Percentiles rank a stretch among this genome's conserved stretches.
phyloP scores from a whole-genome alignment of 2,113 vertebrate species.

The Vulpes vulpes region DNA sequence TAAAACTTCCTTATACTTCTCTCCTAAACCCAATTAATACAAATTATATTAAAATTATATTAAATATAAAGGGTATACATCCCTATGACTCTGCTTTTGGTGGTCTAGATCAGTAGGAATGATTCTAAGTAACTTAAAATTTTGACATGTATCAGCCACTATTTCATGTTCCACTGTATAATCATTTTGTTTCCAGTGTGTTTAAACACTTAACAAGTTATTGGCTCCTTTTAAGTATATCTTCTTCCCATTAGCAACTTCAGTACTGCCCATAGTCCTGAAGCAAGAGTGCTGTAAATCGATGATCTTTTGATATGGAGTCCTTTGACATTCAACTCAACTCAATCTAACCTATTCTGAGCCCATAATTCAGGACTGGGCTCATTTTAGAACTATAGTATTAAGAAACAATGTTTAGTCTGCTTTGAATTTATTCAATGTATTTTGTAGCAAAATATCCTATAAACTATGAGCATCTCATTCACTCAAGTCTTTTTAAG shows the following conservation, averaged over 20 bases:
- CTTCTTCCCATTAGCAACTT: background rate
- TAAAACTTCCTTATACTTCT: background rate
- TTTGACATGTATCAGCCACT: background rate
- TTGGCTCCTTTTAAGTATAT: background rate
- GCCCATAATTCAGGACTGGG: background rate
- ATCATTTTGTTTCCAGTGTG: constrained; percentile 3
- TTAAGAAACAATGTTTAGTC: constrained; percentile 46
- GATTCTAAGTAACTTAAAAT: constrained; percentile 58
- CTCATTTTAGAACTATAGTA: constrained; percentile 14
- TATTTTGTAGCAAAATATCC: constrained; percentile 32
- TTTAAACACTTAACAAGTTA: constrained; percentile 23
- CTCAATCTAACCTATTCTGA: constrained; percentile 40
- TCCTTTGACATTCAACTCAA: constrained; percentile 44
- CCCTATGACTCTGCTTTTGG: background rate
- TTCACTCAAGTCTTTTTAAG: background rate
- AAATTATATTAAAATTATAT: background rate
- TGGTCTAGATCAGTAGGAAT: background rate
- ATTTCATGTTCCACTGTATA: background rate
- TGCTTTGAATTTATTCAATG: background rate
- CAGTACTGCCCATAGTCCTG: background rate
- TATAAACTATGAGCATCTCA: background rate
- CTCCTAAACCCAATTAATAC: background rate
- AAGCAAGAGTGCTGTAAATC: constrained; percentile 32
- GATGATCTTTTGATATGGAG: background rate
- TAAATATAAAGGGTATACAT: background rate